Conservation (phyloP, 2,113 vertebrate genomes). For the Cyphomyrus plagiostoma region DNA sequence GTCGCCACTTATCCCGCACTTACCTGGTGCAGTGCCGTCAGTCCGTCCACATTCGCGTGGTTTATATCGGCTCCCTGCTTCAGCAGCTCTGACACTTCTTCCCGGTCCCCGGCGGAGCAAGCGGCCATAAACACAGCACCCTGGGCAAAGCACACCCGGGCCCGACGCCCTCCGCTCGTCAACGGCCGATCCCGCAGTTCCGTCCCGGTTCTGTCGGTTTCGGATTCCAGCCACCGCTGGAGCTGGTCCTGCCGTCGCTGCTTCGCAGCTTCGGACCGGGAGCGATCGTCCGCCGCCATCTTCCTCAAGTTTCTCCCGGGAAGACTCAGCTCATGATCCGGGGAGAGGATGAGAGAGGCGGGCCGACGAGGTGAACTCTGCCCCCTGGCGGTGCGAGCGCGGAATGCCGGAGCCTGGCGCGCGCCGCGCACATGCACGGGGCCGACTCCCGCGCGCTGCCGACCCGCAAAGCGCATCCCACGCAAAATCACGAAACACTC, state of each 20-base stretch:
- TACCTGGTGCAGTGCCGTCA: conserved; percentile 74
- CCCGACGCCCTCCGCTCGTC: conserved; percentile 44
- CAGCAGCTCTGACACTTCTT: conserved; percentile 68
- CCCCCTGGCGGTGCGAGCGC: conserved; percentile 46
- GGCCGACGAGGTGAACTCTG: conserved; percentile 32
- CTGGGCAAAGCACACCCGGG: conserved; percentile 67
- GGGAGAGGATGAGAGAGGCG: conserved; percentile 24
- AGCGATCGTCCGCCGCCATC: conserved; percentile 77
- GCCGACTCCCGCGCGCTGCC: not conserved
- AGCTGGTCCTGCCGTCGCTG: conserved; percentile 72
- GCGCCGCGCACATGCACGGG: conserved; percentile 13
- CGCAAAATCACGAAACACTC: not conserved
- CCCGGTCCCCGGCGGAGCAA: conserved; percentile 72
- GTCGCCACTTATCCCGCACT: not conserved
- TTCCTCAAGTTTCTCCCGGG: conserved; percentile 68
- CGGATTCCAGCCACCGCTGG: conserved; percentile 66
- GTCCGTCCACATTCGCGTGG: conserved; percentile 71
- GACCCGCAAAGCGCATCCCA: not conserved
- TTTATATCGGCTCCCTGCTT: conserved; percentile 72
- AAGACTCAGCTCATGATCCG: conserved; percentile 58
- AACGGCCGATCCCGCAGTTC: conserved; percentile 36
- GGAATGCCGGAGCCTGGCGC: not conserved
- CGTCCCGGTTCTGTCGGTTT: conserved; percentile 57
- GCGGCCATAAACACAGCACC: conserved; percentile 77
- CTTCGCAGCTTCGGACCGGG: conserved; percentile 72